phyloP scores from a whole-genome alignment of 2,113 vertebrate species.

The Eurystomus gularis region DNA sequence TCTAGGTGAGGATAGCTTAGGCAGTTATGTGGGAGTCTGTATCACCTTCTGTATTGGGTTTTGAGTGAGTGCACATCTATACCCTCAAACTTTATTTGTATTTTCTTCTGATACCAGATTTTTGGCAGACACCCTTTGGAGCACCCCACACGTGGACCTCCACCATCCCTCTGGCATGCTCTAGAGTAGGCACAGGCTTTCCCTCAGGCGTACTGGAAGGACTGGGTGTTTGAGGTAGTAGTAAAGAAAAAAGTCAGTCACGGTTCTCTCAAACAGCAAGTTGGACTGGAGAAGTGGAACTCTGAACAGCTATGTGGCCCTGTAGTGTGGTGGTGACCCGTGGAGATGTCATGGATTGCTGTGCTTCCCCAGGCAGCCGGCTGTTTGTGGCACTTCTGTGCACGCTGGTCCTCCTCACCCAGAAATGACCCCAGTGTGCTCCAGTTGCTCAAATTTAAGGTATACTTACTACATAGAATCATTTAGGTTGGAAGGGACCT shows the following conservation, averaged over 20 bases:
- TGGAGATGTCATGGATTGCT: rapidly evolving
- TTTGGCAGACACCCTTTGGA: background rate
- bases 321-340: rapidly evolving
- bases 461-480: no score
- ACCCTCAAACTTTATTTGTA: background rate
- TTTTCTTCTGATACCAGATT: no score
- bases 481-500: no score
- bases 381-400: no score
- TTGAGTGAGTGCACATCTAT: background rate
- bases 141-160: background rate
- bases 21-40: no score
- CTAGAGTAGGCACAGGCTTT: rapidly evolving
- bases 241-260: background rate
- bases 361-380: background rate
- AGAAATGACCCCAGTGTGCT: rapidly evolving
- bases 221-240: background rate
- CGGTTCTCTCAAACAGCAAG: no score
- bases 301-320: no score
- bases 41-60: no score
- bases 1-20: background rate
- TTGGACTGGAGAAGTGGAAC: no score
- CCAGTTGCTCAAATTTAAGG: background rate
- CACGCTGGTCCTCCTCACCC: background rate
- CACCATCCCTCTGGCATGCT: no score
- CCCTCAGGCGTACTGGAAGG: no score